These are phyloP conservation scores for Nothobranchius furzeri DNA, from an alignment of 2,113 vertebrate species.

Conservation along the genomic window DNA sequence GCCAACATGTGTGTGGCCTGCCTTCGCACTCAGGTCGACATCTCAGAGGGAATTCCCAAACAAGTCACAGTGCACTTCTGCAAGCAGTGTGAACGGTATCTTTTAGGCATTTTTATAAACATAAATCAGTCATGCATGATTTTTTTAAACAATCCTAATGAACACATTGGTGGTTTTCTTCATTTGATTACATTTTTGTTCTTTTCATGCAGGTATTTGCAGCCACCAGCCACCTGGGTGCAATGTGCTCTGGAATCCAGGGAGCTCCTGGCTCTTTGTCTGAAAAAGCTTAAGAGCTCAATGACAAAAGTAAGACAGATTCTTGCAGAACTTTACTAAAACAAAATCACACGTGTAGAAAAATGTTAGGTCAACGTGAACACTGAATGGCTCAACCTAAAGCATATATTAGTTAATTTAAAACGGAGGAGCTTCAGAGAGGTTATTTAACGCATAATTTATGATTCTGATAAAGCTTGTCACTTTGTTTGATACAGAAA, in stretches of 20 bases:
- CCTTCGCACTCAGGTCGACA: constrained; percentile 92
- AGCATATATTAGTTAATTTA: neutral
- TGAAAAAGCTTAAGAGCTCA: constrained; percentile 92
- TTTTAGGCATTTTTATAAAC: neutral
- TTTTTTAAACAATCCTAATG: neutral
- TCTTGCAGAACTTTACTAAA: neutral
- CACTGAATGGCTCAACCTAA: neutral
- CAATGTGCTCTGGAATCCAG: constrained; percentile 94
- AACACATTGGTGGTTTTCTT: neutral
- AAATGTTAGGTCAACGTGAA: neutral
- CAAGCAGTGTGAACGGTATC: constrained; percentile 95
- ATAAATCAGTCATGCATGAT: neutral
- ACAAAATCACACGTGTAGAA: neutral
- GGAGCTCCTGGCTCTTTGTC: constrained; percentile 92
- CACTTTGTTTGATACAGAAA: too few relatives aligned
- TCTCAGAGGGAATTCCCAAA: constrained; percentile 98
- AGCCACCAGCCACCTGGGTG: constrained; percentile 92
- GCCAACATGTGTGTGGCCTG: constrained; percentile 98
- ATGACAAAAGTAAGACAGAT: constrained; percentile 75
- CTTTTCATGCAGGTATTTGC: constrained; percentile 84
- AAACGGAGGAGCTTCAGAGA: neutral
- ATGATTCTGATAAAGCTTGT: too few relatives aligned
- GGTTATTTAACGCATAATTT: too few relatives aligned
- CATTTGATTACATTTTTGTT: neutral
- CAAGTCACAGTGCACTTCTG: constrained; percentile 93